Base-by-base conservation (phyloP, 2,797 vertebrate species). In the Hemibagrus guttatus region DNA sequence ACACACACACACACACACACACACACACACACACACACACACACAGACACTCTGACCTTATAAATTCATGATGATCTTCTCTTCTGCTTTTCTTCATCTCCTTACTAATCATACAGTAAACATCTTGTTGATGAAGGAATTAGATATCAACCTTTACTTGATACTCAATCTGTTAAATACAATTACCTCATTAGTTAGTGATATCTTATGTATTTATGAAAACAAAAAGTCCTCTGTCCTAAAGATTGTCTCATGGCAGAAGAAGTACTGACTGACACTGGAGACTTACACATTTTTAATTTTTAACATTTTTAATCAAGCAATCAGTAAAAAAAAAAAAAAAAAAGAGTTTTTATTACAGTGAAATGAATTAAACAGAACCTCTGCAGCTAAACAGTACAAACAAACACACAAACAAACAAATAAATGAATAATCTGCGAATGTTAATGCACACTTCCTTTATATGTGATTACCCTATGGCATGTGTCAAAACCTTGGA, bases 31-130 rank as follows among this genome's bases (percentile, higher is more conserved):
- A 71, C 39, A 52, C 23, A 74, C 71, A 26, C 35, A 69, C 17
- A 39, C 35, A 72, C 69, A 72, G 39, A 72, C 39, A 39, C 35
- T 39, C 35, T 66, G 54, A 54, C 63, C 80, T 78, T 63, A 64
- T 74, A 86, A 21, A 82, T 42, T 79, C 42, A 86, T 63, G 21
- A 52, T 59, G 31, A 26, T 21, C 35, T 26, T 13, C 52, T 68
- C 28, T 61, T 39, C 31, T 23, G 16, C 28, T 46, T 23, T 6
- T 7, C 46, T 6, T 19, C n/a, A 14, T 61, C 23, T 61, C 13
- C 31, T 61, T 42, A 61, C 12, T 61, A n/a, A 61, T 61, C 0
- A 28, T 12, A 13, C 19, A 76, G 49, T n/a, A 28, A 5, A 26
- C 28, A 7, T 28, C n/a, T 52, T 52, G 54, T 2, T 35, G 52